Evolutionary conservation across 2,888 invertebrate species (phyloP).

Genomic region (Dioctria linearis): DNA sequence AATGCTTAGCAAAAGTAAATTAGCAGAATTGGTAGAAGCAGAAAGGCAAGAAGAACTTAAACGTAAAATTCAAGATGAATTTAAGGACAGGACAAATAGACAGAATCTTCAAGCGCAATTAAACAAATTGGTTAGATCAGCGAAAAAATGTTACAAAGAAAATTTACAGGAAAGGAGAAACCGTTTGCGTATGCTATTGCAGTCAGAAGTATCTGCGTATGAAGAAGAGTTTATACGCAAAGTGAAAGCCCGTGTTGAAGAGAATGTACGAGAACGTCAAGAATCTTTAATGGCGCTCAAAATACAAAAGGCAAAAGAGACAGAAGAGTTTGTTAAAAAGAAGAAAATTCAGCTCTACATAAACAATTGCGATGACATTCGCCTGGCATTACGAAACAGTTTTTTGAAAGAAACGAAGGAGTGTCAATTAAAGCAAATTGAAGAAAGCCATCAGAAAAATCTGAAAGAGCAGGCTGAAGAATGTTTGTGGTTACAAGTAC

Average conservation of each 20-base stretch:
- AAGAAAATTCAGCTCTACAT: slow-evolving; percentile 54
- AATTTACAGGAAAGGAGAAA: no score
- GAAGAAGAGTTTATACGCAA: slow-evolving; percentile 47
- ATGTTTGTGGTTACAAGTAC: slow-evolving; percentile 11
- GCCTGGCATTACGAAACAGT: slow-evolving; percentile 39
- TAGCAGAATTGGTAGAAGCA: no score
- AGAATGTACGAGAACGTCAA: slow-evolving; percentile 24
- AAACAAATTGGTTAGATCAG: no score
- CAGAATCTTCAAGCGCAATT: no score
- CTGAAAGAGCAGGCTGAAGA: slow-evolving; percentile 27
- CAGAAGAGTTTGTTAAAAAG: slow-evolving; percentile 38
- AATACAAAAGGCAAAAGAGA: slow-evolving; percentile 39
- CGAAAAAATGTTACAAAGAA: no score
- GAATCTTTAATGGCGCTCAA: slow-evolving; percentile 37
- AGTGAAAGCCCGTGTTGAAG: slow-evolving; percentile 34
- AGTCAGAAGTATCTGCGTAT: slow-evolving; percentile 40
- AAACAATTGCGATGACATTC: slow-evolving; percentile 55
- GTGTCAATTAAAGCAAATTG: slow-evolving; percentile 52
- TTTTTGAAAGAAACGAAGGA: slow-evolving; percentile 50
- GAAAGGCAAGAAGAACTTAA: no score
- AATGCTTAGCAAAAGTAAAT: no score
- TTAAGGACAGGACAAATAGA: no score
- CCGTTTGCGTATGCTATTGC: slow-evolving; percentile 31
- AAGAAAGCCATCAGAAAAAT: slow-evolving; percentile 33
- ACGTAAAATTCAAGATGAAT: no score